Evolutionary conservation across 1,140 invertebrate genomes (phyloP).

Genomic region (Drosophila bocki): DNA sequence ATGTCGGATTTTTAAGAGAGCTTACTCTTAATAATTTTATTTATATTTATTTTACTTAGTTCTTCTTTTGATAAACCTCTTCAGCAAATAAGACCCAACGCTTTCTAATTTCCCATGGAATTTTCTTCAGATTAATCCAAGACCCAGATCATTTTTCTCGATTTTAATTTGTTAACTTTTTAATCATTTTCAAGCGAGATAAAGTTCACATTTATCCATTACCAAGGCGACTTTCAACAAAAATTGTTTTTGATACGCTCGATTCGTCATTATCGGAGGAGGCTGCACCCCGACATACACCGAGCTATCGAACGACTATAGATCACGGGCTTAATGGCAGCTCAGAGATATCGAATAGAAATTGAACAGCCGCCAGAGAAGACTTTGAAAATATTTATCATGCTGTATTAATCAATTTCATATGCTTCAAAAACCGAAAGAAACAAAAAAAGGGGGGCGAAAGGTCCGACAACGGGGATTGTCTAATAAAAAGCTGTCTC

Average conservation of each 20-base stretch:
- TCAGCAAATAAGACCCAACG: conserved; percentile 1
- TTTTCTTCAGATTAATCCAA: conserved; percentile 12
- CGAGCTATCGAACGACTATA: conserved; percentile 69
- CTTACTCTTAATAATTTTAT: not conserved
- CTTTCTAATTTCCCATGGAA: conserved; percentile 46
- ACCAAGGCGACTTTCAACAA: conserved; percentile 24
- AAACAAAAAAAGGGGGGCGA: conserved; percentile 8
- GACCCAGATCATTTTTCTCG: conserved; percentile 8
- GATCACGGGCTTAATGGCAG: conserved; percentile 74
- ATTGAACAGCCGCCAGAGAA: conserved; percentile 43
- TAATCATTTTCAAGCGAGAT: conserved; percentile 45
- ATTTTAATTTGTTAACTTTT: conserved; percentile 36
- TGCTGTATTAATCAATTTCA: conserved; percentile 82
- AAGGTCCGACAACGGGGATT: conserved; percentile 33
- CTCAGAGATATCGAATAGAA: conserved; percentile 58
- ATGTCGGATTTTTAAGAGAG: not conserved
- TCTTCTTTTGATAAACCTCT: not conserved
- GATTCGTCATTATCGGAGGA: conserved; percentile 23
- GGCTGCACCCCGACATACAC: conserved; percentile 39
- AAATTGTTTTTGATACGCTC: conserved; percentile 52
- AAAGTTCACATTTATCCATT: conserved; percentile 55
- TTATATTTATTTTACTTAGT: too few relatives aligned
- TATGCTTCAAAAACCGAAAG: conserved; percentile 56
- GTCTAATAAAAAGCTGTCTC: conserved; percentile 68
- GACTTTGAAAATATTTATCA: conserved; percentile 78